Percentiles rank a stretch among this genome's conserved stretches.
These are phyloP conservation scores for Parnassius orleans DNA, from an alignment of 2,888 invertebrate species.

Conservation along the genomic window DNA sequence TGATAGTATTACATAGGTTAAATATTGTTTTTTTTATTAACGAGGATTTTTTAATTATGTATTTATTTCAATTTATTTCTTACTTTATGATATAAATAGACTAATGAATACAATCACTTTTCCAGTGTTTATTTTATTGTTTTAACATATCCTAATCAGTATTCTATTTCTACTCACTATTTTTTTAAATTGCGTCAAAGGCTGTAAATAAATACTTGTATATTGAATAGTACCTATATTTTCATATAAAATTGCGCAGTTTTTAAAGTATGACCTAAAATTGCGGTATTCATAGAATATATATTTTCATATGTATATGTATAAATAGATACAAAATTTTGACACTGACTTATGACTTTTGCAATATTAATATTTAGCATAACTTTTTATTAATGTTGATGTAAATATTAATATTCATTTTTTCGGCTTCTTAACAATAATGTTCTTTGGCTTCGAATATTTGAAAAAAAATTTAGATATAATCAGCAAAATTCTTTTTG, in stretches of 20 bases:
- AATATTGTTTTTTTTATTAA: constrained; percentile 25
- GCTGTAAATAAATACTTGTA: constrained; percentile 60
- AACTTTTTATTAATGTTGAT: constrained; percentile 48
- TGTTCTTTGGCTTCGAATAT: constrained; percentile 29
- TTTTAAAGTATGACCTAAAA: constrained; percentile 48
- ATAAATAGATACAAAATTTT: constrained; percentile 35
- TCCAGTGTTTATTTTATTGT: constrained; percentile 28
- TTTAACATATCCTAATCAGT: constrained; percentile 52
- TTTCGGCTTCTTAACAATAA: constrained; percentile 39
- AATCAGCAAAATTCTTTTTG: constrained; percentile 34
- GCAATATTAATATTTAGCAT: constrained; percentile 60
- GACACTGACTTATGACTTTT: constrained; percentile 66
- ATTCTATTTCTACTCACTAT: constrained; percentile 53
- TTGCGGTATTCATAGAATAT: constrained; percentile 60
- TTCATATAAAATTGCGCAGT: constrained; percentile 60
- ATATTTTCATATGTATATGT: constrained; percentile 64
- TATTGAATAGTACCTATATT: constrained; percentile 64
- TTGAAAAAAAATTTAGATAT: constrained; percentile 24
- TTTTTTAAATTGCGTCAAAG: constrained; percentile 37
- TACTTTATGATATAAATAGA: constrained; percentile 14
- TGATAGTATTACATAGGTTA: constrained; percentile 54
- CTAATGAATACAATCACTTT: constrained; percentile 12
- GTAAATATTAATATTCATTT: constrained; percentile 55
- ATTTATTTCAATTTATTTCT: constrained; percentile 33
- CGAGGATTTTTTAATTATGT: constrained; percentile 38